Evolutionary conservation across 1,140 invertebrate species (phyloP).

Genomic region (Penaeus chinensis): DNA sequence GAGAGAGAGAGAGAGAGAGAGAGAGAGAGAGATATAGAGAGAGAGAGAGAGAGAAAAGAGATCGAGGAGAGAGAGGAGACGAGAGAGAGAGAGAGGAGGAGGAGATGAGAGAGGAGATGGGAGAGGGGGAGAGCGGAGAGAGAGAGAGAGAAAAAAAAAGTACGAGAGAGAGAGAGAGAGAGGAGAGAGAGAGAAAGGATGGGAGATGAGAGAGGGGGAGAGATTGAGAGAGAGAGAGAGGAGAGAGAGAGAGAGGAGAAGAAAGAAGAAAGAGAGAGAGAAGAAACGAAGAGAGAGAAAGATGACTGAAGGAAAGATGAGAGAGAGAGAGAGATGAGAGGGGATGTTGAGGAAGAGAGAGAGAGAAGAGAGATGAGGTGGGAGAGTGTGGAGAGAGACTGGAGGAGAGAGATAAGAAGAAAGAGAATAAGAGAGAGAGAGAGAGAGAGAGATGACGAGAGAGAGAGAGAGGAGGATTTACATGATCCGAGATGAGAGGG

Average conservation of each 20-base stretch:
- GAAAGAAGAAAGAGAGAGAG: slow-evolving; percentile 14
- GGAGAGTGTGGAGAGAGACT: not conserved
- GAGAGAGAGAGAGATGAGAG: not conserved
- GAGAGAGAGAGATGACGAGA: not conserved
- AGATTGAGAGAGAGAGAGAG: not conserved
- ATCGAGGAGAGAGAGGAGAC: too few relatives aligned
- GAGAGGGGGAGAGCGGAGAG: not conserved
- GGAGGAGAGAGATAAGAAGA: not conserved
- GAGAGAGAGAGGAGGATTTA: not conserved
- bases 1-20: not conserved
- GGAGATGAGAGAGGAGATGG: not conserved
- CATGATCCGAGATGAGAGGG: not conserved
- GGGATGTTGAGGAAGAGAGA: not conserved
- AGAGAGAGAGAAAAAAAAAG: not conserved
- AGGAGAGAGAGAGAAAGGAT: not conserved
- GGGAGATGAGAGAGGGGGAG: not conserved
- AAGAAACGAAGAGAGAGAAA: not conserved
- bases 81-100: not conserved
- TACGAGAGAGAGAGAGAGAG: not conserved
- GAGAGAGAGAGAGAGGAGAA: not conserved
- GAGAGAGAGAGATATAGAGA: not conserved
- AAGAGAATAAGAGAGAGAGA: not conserved
- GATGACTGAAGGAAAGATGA: not conserved
- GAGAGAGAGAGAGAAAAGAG: not conserved
- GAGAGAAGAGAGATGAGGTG: not conserved